Evolutionary conservation across 1,140 invertebrate genomes (phyloP).

Genomic region (Zaprionus lachaisei): DNA sequence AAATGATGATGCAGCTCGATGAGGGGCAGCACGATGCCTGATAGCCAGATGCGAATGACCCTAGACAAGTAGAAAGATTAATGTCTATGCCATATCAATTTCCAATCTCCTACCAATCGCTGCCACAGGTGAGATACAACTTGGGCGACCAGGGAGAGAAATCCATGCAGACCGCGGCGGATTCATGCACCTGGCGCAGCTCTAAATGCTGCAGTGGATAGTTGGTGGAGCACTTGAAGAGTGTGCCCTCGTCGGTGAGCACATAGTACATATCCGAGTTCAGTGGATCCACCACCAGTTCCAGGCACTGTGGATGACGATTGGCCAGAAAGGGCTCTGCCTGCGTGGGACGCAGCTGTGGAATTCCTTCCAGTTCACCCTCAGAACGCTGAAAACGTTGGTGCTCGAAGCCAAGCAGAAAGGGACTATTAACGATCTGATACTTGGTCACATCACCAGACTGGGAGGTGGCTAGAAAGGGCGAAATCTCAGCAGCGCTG

Average conservation of each 20-base stretch:
- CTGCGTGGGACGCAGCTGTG: constrained; percentile 34
- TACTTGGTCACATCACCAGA: constrained; percentile 87
- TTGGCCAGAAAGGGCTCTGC: constrained; percentile 54
- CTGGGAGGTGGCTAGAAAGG: constrained; percentile 86
- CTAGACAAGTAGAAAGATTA: constrained; percentile 26
- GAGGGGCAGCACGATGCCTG: constrained; percentile 88
- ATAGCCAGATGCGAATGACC: constrained; percentile 90
- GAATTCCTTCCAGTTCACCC: constrained; percentile 87
- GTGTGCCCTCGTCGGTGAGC: constrained; percentile 92
- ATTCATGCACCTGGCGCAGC: constrained; percentile 90
- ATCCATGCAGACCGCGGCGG: constrained; percentile 90
- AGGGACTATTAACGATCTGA: constrained; percentile 82
- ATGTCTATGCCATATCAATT: background rate
- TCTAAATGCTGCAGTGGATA: constrained; percentile 88
- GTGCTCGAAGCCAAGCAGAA: constrained; percentile 85
- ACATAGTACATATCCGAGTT: constrained; percentile 89
- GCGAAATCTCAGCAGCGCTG: constrained; percentile 57
- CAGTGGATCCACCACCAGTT: constrained; percentile 88
- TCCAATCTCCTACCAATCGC: constrained; percentile 88
- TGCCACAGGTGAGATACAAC: constrained; percentile 92
- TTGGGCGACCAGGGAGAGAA: constrained; percentile 91
- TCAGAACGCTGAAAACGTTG: constrained; percentile 88
- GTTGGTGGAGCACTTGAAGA: constrained; percentile 90
- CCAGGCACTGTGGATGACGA: constrained; percentile 86
- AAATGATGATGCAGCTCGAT: constrained; percentile 86